Conservation (phyloP, 2,797 vertebrate species). For the Sebastes taczanowskii region DNA sequence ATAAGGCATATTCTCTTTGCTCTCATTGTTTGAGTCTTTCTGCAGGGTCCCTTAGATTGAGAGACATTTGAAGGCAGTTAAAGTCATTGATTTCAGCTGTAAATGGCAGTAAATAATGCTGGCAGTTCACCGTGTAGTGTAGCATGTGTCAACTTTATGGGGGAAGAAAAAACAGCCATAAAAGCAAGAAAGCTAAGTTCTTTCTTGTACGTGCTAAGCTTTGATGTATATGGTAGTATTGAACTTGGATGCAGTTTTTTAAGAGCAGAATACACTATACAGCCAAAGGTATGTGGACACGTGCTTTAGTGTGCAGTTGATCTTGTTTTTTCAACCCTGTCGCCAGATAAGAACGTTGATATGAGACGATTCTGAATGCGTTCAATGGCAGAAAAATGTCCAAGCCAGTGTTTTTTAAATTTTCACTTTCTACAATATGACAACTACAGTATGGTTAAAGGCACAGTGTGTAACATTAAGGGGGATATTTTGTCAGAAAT, state of each 20-base stretch:
- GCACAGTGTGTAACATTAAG: too few relatives aligned
- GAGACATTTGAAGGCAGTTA: constrained; percentile 6
- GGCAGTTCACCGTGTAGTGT: neutral
- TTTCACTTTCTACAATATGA: neutral
- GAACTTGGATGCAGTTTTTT: neutral
- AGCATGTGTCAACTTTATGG: neutral
- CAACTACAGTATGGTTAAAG: neutral
- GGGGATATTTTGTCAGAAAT: too few relatives aligned
- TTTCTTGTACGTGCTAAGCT: neutral
- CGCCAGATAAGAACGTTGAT: neutral
- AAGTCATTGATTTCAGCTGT: constrained; percentile 14
- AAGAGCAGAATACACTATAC: neutral
- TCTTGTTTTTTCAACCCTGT: neutral
- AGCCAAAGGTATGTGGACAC: neutral
- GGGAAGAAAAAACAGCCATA: neutral
- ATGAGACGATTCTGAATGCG: neutral
- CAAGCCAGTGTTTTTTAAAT: neutral
- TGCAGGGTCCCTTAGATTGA: neutral
- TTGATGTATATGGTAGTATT: neutral
- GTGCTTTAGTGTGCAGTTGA: neutral
- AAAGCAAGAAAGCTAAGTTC: neutral
- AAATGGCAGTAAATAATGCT: neutral
- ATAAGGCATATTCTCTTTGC: constrained; percentile 19
- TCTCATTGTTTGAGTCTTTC: constrained; percentile 14
- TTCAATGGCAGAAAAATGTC: neutral